Base-by-base conservation (phyloP, 2,888 invertebrate species). In the Druceiella hillmani region DNA sequence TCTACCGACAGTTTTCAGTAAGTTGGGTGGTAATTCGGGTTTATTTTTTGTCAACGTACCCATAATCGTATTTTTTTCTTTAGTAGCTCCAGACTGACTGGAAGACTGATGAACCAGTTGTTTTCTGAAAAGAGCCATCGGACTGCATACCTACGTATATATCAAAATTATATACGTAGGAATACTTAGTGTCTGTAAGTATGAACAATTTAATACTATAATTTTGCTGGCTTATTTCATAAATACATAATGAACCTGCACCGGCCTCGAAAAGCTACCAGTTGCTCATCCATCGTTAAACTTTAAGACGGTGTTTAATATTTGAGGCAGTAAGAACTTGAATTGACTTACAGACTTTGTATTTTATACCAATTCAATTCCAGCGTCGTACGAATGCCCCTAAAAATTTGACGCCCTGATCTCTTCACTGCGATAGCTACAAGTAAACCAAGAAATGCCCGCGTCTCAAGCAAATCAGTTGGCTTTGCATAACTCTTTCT, bases 241-340 rank as follows among this genome's bases (percentile, higher is more conserved):
- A 20, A 20, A 7, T 7, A 6, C 9, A 7, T 7, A 20, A 7
- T 6, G n/a, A 20, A n/a, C 6, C 22, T n/a, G 22, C 22, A 20
- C 22, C 22, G 22, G 22, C 22, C 22, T 20, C 9, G 22, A 20
- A 20, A 20, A 20, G 22, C 22, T 20, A 20, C 22, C 22, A 20
- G n/a, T 20, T 20, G 22, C 22, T 20, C 22, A 9, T 20, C 22
- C 22, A 20, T 7, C 6, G 22, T 20, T n/a, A 20, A 20, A 20
- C 9, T 20, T 20, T 20, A 6, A 20, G 6, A 7, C 22, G 22
- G 22, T 20, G 22, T 20, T 7, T 20, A 20, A 9, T 20, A 20
- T 20, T 20, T n/a, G n/a, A 20, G 22, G 22, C 22, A 20, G 22
- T 20, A 9, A 20, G 6, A 9, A 9, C 22, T 20, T 20, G 22